phyloP scores from a whole-genome alignment of 1,140 invertebrate species.

The Manduca sexta region DNA sequence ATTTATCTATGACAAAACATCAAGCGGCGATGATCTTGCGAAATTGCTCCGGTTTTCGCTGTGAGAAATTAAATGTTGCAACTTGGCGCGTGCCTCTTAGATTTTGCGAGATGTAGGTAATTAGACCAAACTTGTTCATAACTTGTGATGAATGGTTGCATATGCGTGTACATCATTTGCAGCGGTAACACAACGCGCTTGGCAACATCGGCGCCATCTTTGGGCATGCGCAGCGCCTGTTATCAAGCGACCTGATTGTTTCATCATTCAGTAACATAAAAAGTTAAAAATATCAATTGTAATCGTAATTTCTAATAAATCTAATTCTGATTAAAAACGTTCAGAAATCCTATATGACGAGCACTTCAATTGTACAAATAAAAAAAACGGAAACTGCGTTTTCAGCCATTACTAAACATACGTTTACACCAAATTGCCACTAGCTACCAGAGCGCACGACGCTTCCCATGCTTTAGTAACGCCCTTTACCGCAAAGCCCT shows the following conservation, averaged over 20 bases:
- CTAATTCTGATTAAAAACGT: not conserved
- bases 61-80: conserved; percentile 18
- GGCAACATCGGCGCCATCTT: no score
- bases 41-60: conserved; percentile 10
- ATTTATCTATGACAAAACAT: conserved; percentile 13
- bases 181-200: not conserved
- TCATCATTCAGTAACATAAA: no score
- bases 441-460: no score
- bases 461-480: no score
- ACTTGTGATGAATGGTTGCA: not conserved
- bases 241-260: no score
- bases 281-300: not conserved
- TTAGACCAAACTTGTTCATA: conserved; percentile 7
- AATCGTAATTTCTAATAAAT: not conserved
- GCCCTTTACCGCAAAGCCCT: no score
- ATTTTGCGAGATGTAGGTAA: conserved; percentile 18
- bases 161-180: not conserved
- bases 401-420: no score
- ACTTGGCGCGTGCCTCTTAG: conserved; percentile 19
- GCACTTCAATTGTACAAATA: no score
- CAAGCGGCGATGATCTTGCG: conserved; percentile 11
- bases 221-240: no score
- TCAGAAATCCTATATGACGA: no score
- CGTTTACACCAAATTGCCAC: no score
- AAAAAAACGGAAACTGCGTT: no score